Percentiles rank a stretch among this genome's conserved stretches.
Conservation (phyloP, 2,888 invertebrate species). For the Tetranychus truncatus region DNA sequence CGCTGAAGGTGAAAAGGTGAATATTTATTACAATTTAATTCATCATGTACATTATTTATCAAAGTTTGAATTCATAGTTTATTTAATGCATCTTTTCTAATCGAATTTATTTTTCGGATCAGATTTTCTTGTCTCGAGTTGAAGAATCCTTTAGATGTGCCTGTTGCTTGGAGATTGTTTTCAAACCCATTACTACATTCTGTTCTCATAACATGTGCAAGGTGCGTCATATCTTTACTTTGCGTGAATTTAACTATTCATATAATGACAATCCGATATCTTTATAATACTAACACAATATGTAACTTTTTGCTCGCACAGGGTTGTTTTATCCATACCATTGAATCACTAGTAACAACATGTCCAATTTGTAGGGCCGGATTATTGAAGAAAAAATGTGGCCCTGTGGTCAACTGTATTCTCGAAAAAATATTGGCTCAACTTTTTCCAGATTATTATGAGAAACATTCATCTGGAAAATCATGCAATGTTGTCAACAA, state of each 20-base stretch:
- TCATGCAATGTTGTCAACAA: too few relatives aligned
- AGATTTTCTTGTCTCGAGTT: conserved; percentile 17
- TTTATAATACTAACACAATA: neutral
- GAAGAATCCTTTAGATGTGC: conserved; percentile 1
- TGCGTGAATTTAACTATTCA: neutral
- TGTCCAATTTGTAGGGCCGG: conserved; percentile 8
- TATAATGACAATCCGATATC: neutral
- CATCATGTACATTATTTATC: neutral
- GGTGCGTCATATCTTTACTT: neutral
- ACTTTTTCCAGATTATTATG: neutral
- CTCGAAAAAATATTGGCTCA: neutral
- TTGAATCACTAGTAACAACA: neutral
- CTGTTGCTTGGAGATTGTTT: neutral
- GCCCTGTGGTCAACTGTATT: neutral
- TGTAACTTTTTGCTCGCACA: neutral
- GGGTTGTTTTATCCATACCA: neutral
- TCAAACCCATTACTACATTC: neutral
- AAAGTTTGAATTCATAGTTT: neutral
- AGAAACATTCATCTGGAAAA: neutral
- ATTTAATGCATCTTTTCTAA: neutral
- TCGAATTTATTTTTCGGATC: neutral
- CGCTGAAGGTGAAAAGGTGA: neutral
- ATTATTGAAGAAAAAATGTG: neutral
- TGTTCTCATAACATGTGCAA: conserved; percentile 5
- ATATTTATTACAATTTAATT: neutral